Base-by-base conservation (phyloP, 2,113 vertebrate species). In the Willisornis vidua region DNA sequence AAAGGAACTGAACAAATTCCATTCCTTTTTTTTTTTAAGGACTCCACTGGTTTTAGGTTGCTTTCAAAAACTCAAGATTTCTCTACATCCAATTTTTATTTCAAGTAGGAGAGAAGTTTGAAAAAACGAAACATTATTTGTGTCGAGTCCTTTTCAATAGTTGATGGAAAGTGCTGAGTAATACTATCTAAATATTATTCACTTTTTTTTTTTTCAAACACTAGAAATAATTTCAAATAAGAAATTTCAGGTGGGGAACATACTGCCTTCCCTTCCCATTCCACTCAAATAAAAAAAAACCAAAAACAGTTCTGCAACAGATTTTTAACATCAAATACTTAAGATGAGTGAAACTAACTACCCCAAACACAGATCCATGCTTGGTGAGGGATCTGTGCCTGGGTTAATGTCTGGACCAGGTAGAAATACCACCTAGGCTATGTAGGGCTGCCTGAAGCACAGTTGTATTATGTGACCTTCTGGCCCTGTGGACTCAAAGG, bases 1-100 rank as follows among this genome's bases (percentile, higher is more conserved):
- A 75, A 92, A 92, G 68, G 72, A 84, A 85, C 61, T 12, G 54
- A 85, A 78, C 28, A 61, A 85, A 95, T 94, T 71, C 83, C 83
- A 68, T 24, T 33, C 18, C 29, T 46, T 33, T 33, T 33, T 59
- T 59, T 45, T 58, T 16, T 37, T 58, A 31, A 82, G 11, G 17
- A 73, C 28, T n/a, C 29, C 14, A 33, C 77, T 89, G 67, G 37
- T 88, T 94, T 81, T 24, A 46, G 33, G 39, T 26, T 5, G 12
- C 52, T 63, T 22, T 85, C 24, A 74, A 89, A 77, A 72, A 46
- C 45, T 74, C 76, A 35, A 45, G 5, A 3, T 81, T 90, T 78
- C 70, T 75, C 57, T 75, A 35, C 17, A 35, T 28, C 23, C 14
- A 37, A 20, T 35, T 77, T 90, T 89, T 26, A 55, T 72, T 85